A percentile compares a stretch with the other conserved stretches of the same genome.
Conservation (phyloP, 2,113 vertebrate genomes). For the Spea multiplicata region DNA sequence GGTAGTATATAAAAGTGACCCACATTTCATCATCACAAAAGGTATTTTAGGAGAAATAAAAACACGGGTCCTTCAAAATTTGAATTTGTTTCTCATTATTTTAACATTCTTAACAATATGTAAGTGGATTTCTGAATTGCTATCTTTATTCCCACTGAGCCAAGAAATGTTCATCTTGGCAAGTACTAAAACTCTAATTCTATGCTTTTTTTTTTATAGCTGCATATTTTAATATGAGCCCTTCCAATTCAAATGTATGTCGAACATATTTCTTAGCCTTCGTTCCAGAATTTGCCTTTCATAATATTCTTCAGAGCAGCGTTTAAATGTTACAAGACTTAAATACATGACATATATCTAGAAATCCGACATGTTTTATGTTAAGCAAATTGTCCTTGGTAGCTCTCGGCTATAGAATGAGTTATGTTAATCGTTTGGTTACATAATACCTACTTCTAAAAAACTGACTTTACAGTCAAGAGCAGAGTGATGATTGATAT, state of each 20-base stretch:
- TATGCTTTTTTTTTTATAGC: slow-evolving; percentile 30
- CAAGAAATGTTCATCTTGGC: slow-evolving; percentile 47
- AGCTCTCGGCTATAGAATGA: slow-evolving; percentile 21
- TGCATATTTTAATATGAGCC: slow-evolving; percentile 22
- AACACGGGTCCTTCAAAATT: too few species aligned
- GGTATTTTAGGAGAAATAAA: too few species aligned
- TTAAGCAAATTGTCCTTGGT: slow-evolving; percentile 32
- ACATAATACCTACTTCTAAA: slow-evolving; percentile 22
- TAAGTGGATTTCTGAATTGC: not conserved
- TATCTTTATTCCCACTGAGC: slow-evolving; percentile 13
- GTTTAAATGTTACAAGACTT: slow-evolving; percentile 27
- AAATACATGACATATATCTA: slow-evolving; percentile 28
- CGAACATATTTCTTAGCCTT: slow-evolving; percentile 9
- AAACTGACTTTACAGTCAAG: not conserved
- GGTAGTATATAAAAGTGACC: too few species aligned
- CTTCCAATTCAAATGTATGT: slow-evolving; percentile 28
- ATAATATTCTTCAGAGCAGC: slow-evolving; percentile 9
- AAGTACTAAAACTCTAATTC: slow-evolving; percentile 48
- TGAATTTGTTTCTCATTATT: not conserved
- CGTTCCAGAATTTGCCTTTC: slow-evolving; percentile 6
- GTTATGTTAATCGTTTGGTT: not conserved
- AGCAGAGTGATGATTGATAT: slow-evolving; percentile 1
- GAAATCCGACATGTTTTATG: slow-evolving; percentile 24
- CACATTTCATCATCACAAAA: too few species aligned
- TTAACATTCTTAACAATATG: slow-evolving; percentile 11